phyloP scores from a whole-genome alignment of 2,888 invertebrate species.

The Plusia festucae region DNA sequence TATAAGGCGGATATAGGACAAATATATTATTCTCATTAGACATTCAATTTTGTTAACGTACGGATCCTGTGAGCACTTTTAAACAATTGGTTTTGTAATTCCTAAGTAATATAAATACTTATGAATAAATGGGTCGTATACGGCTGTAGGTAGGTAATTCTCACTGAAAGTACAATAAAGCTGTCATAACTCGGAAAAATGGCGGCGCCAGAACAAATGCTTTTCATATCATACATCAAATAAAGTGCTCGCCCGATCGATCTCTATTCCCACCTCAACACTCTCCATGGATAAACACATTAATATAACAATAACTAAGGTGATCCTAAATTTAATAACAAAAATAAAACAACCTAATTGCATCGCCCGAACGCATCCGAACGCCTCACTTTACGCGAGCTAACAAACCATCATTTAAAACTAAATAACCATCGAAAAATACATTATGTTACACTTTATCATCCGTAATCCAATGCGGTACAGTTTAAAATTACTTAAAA shows the following conservation, averaged over 20 bases:
- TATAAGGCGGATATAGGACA: no score
- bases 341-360: conserved; percentile 68
- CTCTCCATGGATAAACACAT: conserved; percentile 65
- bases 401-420: conserved; percentile 64
- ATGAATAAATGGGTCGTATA: not conserved
- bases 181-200: conserved; percentile 33
- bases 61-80: no score
- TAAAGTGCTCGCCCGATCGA: conserved; percentile 30
- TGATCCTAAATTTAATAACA: conserved; percentile 69
- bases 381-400: conserved; percentile 60
- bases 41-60: no score
- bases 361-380: conserved; percentile 59
- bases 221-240: conserved; percentile 33
- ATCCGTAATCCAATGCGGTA: conserved; percentile 65
- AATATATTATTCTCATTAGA: no score
- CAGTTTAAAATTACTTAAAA: conserved; percentile 67
- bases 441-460: conserved; percentile 54
- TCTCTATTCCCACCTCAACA: conserved; percentile 45
- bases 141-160: conserved; percentile 9
- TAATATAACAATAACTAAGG: conserved; percentile 67
- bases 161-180: conserved; percentile 29
- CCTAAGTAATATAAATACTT: not conserved
- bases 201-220: conserved; percentile 17
- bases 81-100: no score
- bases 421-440: conserved; percentile 51